Conservation (phyloP, 1,140 invertebrate species). For the Helicoverpa zea region DNA sequence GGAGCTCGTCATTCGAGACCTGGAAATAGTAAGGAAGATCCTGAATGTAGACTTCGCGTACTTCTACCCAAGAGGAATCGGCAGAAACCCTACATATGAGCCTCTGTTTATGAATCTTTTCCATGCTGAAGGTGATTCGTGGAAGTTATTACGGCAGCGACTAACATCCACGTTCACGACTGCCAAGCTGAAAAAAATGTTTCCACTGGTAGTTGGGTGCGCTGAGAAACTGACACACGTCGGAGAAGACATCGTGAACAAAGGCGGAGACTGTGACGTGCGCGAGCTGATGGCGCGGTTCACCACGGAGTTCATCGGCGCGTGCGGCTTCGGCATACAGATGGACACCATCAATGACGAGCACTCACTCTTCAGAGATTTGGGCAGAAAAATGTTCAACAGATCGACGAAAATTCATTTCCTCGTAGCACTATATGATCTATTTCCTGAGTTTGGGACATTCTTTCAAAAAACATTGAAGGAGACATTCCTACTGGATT, state of each 20-base stretch:
- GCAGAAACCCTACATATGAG: constrained; percentile 74
- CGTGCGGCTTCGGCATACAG: constrained; percentile 85
- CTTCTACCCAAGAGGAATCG: constrained; percentile 66
- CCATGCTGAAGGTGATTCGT: constrained; percentile 80
- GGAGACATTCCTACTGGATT: constrained; percentile 73
- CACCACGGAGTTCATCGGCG: constrained; percentile 84
- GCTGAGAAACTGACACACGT: constrained; percentile 72
- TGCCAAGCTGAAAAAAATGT: constrained; percentile 88
- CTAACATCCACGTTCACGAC: constrained; percentile 88
- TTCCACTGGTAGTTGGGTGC: constrained; percentile 80
- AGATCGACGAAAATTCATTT: constrained; percentile 24
- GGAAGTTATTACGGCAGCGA: constrained; percentile 88
- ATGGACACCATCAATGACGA: constrained; percentile 82
- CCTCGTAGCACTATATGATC: constrained; percentile 47
- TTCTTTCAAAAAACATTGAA: constrained; percentile 33
- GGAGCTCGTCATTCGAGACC: constrained; percentile 65
- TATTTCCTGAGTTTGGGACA: constrained; percentile 53
- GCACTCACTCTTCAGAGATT: constrained; percentile 80
- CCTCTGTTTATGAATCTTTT: constrained; percentile 75
- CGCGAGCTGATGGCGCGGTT: constrained; percentile 75
- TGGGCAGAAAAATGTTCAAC: constrained; percentile 71
- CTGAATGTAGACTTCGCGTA: constrained; percentile 67
- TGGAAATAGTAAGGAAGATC: constrained; percentile 64
- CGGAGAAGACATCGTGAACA: constrained; percentile 59
- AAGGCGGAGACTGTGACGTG: constrained; percentile 59